A percentile compares a stretch with the other conserved stretches of the same genome.
These are phyloP conservation scores for Phyllotis vaccarum DNA, from an alignment of 2,797 vertebrate species.

Conservation along the genomic window DNA sequence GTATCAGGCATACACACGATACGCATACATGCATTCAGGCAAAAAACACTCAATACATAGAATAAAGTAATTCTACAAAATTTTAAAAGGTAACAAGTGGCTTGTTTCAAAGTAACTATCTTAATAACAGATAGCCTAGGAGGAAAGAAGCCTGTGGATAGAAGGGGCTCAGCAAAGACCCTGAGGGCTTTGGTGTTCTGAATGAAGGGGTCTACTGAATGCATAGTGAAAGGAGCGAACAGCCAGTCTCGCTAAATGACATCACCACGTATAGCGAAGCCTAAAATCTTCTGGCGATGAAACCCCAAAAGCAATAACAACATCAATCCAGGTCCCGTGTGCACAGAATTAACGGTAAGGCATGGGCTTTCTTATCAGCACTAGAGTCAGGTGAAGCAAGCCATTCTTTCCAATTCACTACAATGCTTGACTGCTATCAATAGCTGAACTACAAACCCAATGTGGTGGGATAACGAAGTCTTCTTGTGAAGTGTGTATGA, in stretches of 20 bases:
- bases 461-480: neutral
- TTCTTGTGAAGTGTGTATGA: neutral
- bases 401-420: neutral
- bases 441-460: slow-evolving; percentile 33
- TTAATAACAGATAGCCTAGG: neutral
- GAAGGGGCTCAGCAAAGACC: neutral
- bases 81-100: neutral
- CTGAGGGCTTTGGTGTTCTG: neutral
- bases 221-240: neutral
- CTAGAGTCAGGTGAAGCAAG: neutral
- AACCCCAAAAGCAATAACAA: neutral
- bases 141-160: neutral
- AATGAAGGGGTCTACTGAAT: neutral
- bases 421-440: slow-evolving; percentile 56
- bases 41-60: neutral
- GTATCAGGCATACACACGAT: neutral
- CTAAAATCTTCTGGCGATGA: neutral
- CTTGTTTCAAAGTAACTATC: neutral
- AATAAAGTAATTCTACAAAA: neutral
- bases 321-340: neutral
- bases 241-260: neutral
- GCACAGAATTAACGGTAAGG: neutral
- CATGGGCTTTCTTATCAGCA: neutral
- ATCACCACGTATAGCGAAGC: neutral
- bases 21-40: neutral